phyloP scores from a whole-genome alignment of 2,797 vertebrate genomes.

The Margarornis squamiger region DNA sequence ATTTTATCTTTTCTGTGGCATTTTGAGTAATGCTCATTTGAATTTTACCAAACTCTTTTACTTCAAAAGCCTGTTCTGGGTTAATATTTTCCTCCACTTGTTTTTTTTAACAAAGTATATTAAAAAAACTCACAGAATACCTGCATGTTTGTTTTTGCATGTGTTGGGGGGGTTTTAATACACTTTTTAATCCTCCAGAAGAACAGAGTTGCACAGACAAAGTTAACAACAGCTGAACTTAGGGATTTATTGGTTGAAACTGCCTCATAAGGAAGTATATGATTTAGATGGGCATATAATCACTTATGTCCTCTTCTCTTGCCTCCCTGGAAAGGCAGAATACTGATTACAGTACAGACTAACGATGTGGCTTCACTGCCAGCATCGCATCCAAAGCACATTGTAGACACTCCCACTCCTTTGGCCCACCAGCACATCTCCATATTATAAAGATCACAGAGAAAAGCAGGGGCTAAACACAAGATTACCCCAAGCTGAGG shows the following conservation, averaged over 20 bases:
- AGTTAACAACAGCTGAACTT: background rate
- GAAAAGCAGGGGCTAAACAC: background rate
- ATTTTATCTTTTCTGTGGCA: background rate
- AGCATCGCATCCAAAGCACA: background rate
- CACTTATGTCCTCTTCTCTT: background rate
- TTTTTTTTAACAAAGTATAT: background rate
- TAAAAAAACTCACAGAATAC: background rate
- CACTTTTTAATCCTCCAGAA: background rate
- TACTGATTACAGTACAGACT: too few species aligned
- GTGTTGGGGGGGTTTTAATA: background rate
- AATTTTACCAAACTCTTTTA: background rate
- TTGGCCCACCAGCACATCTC: background rate
- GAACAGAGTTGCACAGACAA: background rate
- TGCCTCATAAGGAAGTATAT: background rate
- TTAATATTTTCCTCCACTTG: background rate
- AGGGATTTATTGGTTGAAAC: background rate
- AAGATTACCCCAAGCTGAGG: background rate
- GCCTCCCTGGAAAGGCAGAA: background rate
- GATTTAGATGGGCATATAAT: background rate
- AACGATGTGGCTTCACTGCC: background rate
- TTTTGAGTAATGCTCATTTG: background rate
- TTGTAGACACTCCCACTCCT: accelerated
- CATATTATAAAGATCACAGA: background rate
- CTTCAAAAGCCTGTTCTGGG: background rate
- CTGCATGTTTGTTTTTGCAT: background rate